Evolutionary conservation across 2,113 vertebrate species (phyloP).

Genomic region (Gymnocephalus cernua): DNA sequence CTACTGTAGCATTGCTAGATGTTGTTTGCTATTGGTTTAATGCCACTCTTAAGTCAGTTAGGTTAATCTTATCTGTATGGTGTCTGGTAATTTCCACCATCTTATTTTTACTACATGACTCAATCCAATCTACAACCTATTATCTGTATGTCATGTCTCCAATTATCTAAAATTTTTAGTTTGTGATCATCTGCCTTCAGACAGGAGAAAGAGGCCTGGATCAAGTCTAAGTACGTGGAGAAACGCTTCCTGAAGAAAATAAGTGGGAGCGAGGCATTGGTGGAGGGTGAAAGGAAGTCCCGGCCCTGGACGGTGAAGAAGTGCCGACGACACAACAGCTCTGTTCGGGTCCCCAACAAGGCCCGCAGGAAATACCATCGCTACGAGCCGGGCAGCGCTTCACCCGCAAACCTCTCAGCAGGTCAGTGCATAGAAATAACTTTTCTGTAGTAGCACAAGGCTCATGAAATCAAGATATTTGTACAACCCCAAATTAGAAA

Average conservation of each 20-base stretch:
- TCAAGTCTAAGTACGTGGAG: slow-evolving; percentile 97
- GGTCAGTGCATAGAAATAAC: slow-evolving; percentile 76
- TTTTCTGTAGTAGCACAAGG: background rate
- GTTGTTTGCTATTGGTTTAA: background rate
- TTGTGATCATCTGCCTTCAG: slow-evolving; percentile 74
- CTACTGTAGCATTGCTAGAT: background rate
- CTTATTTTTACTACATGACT: background rate
- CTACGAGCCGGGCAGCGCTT: slow-evolving; percentile 84
- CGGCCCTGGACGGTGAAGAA: slow-evolving; percentile 90
- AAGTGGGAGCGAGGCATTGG: slow-evolving; percentile 80
- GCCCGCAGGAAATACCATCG: slow-evolving; percentile 87
- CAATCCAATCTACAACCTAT: background rate
- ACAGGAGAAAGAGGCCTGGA: slow-evolving; percentile 96
- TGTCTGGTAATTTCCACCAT: background rate
- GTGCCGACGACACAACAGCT: slow-evolving; percentile 88
- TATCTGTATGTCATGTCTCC: background rate
- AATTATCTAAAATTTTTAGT: background rate
- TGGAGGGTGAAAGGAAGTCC: slow-evolving; percentile 83
- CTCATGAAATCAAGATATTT: background rate
- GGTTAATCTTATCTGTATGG: background rate
- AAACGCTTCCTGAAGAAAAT: slow-evolving; percentile 89
- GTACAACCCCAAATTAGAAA: too few relatives aligned
- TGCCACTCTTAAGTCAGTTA: background rate
- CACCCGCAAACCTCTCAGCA: slow-evolving; percentile 87
- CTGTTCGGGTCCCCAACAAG: slow-evolving; percentile 79